Evolutionary conservation across 2,888 invertebrate species (phyloP), one percentile per base, ranked within the genome.

Genomic region (Oxyteleia sp.): DNA sequence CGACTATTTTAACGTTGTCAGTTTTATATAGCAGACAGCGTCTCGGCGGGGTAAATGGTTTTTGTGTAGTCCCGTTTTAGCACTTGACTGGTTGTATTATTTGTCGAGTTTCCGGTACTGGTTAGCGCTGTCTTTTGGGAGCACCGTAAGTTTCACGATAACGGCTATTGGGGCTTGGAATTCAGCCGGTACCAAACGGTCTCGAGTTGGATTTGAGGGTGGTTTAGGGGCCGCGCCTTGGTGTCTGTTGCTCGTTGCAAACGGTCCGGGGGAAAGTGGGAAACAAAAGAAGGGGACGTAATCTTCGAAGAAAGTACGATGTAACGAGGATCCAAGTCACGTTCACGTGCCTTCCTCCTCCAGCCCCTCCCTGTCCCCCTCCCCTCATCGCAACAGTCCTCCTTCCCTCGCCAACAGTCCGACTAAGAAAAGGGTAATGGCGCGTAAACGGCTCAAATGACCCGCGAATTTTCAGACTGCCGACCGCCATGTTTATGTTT

Each of bases 381-480:
- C 20, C 51, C 49, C 29, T 38, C 29, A 35, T 10, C n/a, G n/a
- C n/a, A n/a, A n/a, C n/a, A n/a, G n/a, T n/a, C n/a, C n/a, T n/a
- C n/a, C n/a, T n/a, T n/a, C n/a, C n/a, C n/a, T n/a, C n/a, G n/a
- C n/a, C n/a, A 10, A 59, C 41, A 63, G 79, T 61, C 47, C 64
- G 84, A 82, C 82, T 90, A 89, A 90, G 91, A 90, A 90, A 92
- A 90, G 89, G 91, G 91, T 93, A 93, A 93, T 93, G 93, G 91
- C 86, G 91, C 89, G 92, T 92, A 92, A 93, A 91, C 90, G 89
- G 86, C 91, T 93, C 93, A 93, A 93, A 93, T 92, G 93, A 93
- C 90, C 92, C 92, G 92, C 91, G 91, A 93, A 93, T 91, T 90
- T 89, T 88, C 87, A 82, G 85, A 87, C 88, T 82, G 82, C 89